These are phyloP conservation scores for Gymnoscelis rufifasciata DNA, from an alignment of 2,888 invertebrate genomes.

Conservation along the genomic window DNA sequence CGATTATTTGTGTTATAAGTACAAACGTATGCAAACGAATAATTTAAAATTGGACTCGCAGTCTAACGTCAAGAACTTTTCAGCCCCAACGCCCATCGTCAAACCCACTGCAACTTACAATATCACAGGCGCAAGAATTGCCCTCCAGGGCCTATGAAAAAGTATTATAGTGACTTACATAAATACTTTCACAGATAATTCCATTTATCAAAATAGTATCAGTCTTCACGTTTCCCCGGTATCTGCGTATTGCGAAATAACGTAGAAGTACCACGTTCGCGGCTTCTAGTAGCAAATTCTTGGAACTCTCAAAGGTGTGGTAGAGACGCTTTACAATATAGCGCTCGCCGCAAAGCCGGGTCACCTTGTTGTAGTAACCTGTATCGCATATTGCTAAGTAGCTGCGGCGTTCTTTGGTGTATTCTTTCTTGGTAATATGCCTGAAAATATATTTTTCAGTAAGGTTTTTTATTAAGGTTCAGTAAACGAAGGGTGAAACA, in stretches of 20 bases:
- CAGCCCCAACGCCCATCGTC: too few species aligned
- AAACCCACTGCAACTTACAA: too few species aligned
- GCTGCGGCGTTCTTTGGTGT: constrained; percentile 72
- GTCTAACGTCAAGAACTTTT: too few species aligned
- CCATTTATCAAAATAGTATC: constrained; percentile 80
- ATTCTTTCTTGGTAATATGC: constrained; percentile 59
- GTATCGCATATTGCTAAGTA: constrained; percentile 76
- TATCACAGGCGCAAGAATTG: too few species aligned
- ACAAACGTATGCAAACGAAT: too few species aligned
- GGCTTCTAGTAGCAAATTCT: constrained; percentile 80
- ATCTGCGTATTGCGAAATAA: constrained; percentile 77
- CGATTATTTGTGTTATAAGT: too few species aligned
- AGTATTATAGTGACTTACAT: too few species aligned
- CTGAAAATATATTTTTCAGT: constrained; percentile 35
- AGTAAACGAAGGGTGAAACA: background rate
- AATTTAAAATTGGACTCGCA: too few species aligned
- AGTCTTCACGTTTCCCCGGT: constrained; percentile 75
- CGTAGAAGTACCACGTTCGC: constrained; percentile 80
- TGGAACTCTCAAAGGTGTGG: constrained; percentile 69
- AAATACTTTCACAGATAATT: constrained; percentile 78
- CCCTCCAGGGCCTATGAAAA: too few species aligned
- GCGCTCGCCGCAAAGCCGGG: constrained; percentile 64
- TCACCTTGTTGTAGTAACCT: constrained; percentile 78
- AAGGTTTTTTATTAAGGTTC: background rate
- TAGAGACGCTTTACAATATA: constrained; percentile 67